Base-by-base conservation (phyloP, 2,797 vertebrate species). In the Myioborus miniatus region DNA sequence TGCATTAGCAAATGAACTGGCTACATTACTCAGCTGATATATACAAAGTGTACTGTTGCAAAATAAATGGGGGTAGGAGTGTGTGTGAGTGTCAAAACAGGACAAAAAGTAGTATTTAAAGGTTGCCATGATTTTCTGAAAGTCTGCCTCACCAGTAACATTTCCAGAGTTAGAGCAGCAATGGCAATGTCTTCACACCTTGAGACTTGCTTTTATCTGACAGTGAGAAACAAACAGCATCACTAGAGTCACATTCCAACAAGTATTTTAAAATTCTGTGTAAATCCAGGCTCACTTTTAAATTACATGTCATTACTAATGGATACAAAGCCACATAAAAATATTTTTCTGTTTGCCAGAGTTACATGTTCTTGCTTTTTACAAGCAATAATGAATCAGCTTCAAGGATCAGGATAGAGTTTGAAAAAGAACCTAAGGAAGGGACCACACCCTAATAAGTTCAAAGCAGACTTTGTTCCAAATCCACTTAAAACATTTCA, bases 401-500 rank as follows among this genome's bases (percentile, higher is more conserved):
- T 58, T 58, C 72, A 78, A 93, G 50, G 30, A 71, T 43, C 8
- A 67, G 52, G 23, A 56, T 9, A 41, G 39, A 77, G 21, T 8
- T 26, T 68, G 32, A 46, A 62, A 86, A 90, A 86, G 36, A 30
- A 78, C 37, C 9, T 85, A 15, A 53, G 19, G 1, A 1, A 3
- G 17, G 8, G 18, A 64, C 34, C 49, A 32, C 60, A 75, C 47
- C 77, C 65, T 65, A 69, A 50, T 41, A 63, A 67, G 70, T 90
- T 83, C 67, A 86, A 79, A 83, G 62, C 19, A 78, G 69, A 62
- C 71, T 85, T 89, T 63, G 17, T 36, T 86, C 59, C 87, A 92
- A 91, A 78, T 39, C 37, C 76, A 79, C 41, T 76, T 52, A 43
- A 92, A 96, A 81, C 32, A 63, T 70, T 93, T 88, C 59, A 83